A percentile compares a stretch with the other conserved stretches of the same genome.
phyloP scores from a whole-genome alignment of 30 jellyfish, hydroid and myxozoan species.

The Aurelia coerulea region DNA sequence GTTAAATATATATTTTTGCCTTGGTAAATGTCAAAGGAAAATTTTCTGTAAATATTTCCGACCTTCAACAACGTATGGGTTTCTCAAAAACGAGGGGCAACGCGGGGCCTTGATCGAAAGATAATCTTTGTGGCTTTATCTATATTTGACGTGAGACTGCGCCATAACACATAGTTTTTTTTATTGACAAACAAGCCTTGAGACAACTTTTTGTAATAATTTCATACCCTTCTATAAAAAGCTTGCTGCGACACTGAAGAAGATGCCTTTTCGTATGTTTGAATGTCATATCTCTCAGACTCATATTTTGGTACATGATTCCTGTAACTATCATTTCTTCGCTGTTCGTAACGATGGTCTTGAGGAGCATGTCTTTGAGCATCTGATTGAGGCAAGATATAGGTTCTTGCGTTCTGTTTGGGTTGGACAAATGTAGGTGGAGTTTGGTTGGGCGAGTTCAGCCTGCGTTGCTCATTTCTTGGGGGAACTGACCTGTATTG shows the following conservation, averaged over 20 bases:
- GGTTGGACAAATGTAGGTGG: slow-evolving; percentile 15
- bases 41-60: too few species aligned
- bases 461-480: neutral
- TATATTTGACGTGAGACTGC: too few species aligned
- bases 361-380: slow-evolving; percentile 22
- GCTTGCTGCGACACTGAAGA: slow-evolving; percentile 37
- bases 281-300: neutral
- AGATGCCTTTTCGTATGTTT: slow-evolving; percentile 19
- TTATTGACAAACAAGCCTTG: too few species aligned
- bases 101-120: too few species aligned
- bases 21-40: too few species aligned
- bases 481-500: slow-evolving; percentile 3
- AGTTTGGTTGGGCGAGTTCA: neutral
- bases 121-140: too few species aligned
- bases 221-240: slow-evolving; percentile 32
- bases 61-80: too few species aligned
- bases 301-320: slow-evolving; percentile 1
- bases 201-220: too few species aligned
- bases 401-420: neutral
- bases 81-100: too few species aligned
- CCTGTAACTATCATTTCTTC: slow-evolving; percentile 13
- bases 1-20: too few species aligned
- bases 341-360: slow-evolving; percentile 4
- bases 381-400: slow-evolving; percentile 4
- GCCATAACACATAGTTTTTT: too few species aligned